phyloP scores from a whole-genome alignment of 2,113 vertebrate genomes.

The Synchiropus splendidus region DNA sequence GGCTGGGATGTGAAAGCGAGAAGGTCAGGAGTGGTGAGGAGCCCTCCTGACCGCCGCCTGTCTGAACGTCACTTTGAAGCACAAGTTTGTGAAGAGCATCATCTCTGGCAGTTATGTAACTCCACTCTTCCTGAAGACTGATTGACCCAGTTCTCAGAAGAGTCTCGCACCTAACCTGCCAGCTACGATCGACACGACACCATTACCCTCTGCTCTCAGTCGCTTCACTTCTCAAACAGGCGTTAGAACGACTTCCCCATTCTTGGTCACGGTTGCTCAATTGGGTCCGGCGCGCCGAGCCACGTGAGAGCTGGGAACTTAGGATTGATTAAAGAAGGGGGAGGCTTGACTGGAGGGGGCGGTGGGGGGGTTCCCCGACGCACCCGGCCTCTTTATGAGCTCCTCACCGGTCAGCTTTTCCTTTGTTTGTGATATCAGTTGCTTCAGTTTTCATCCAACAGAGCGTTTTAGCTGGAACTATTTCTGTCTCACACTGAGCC shows the following conservation, averaged over 20 bases:
- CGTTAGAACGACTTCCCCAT: constrained; percentile 57
- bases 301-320: constrained; percentile 59
- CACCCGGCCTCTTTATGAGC: no score
- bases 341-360: constrained; percentile 22
- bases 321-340: constrained; percentile 39
- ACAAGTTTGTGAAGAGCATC: no score
- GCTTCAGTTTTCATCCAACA: no score
- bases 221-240: constrained; percentile 52
- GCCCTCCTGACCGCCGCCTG: no score
- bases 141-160: constrained; percentile 34
- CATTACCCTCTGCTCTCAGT: constrained; percentile 26
- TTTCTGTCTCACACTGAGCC: no score
- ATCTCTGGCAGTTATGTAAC: constrained; percentile 12
- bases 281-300: constrained; percentile 37
- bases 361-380: constrained; percentile 41
- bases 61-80: no score
- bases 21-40: no score
- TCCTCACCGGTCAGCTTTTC: no score
- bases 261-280: constrained; percentile 61
- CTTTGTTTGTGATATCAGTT: no score
- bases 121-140: constrained; percentile 26
- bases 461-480: no score
- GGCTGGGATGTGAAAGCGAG: no score
- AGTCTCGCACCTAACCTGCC: constrained; percentile 15
- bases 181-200: constrained; percentile 1